Conservation (phyloP, 2,797 vertebrate genomes). For the Chelmon rostratus region DNA sequence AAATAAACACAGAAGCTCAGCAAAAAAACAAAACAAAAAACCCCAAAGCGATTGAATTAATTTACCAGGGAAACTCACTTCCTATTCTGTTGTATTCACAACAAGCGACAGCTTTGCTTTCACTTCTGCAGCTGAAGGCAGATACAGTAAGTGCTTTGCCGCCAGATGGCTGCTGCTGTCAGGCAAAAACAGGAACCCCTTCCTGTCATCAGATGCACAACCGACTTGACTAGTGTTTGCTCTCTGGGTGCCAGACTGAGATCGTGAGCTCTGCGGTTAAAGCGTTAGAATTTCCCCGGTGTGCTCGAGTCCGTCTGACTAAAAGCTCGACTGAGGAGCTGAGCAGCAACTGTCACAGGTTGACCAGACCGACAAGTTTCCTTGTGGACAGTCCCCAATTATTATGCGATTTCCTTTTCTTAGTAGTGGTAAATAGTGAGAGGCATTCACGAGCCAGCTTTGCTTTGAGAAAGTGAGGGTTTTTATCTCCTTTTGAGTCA, state of each 20-base stretch:
- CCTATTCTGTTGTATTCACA: constrained; percentile 35
- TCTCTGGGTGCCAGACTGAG: neutral
- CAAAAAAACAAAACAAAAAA: neutral
- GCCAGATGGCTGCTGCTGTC: neutral
- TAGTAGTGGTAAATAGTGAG: neutral
- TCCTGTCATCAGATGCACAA: neutral
- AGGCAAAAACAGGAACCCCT: constrained; percentile 39
- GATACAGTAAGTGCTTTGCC: too few species aligned
- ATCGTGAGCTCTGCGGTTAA: constrained; percentile 32
- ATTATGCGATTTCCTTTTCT: neutral
- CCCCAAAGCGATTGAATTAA: neutral
- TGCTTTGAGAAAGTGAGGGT: neutral
- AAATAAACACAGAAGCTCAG: constrained; percentile 3
- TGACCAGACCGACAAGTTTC: fast-evolving
- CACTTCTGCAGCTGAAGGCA: constrained; percentile 57
- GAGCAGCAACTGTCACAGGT: neutral
- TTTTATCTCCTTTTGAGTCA: too few species aligned
- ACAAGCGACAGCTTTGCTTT: constrained; percentile 39
- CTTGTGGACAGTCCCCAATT: neutral
- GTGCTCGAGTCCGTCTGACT: neutral
- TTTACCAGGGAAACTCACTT: constrained; percentile 19
- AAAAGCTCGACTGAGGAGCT: neutral
- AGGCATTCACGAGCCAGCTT: neutral
- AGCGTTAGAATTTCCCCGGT: constrained; percentile 55
- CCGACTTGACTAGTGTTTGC: neutral